Conservation (phyloP, 2,797 vertebrate species). For the Florisuga fusca region DNA sequence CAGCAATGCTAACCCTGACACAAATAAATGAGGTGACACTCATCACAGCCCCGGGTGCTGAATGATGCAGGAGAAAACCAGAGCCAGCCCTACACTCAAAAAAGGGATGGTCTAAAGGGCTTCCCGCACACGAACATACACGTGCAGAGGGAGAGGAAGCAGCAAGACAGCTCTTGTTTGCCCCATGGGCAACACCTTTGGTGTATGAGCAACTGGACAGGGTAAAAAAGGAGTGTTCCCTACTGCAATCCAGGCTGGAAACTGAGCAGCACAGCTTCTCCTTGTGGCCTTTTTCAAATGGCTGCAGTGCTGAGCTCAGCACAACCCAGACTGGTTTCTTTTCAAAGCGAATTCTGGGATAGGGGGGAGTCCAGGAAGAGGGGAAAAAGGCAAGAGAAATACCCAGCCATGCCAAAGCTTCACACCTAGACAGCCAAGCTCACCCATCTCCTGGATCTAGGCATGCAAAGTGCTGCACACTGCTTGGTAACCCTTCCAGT, state of each 20-base stretch:
- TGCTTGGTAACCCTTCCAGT: not conserved
- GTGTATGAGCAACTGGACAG: not conserved
- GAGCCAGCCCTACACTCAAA: not conserved
- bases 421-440: not conserved
- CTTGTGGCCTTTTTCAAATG: not conserved
- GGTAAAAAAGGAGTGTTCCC: not conserved
- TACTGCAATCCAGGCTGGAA: not conserved
- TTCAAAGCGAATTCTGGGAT: not conserved
- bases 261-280: not conserved
- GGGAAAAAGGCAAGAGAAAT: not conserved
- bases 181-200: not conserved
- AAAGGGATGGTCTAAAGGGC: not conserved
- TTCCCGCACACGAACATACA: accelerated
- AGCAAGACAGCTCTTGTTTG: not conserved
- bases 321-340: not conserved
- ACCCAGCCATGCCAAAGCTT: not conserved
- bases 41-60: not conserved
- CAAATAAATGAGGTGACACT: not conserved
- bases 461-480: not conserved
- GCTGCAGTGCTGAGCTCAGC: conserved; percentile 43
- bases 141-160: accelerated
- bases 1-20: not conserved
- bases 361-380: no score
- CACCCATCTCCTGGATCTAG: not conserved
- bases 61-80: not conserved